phyloP scores from a whole-genome alignment of 2,113 vertebrate genomes.

The Columba janthina region DNA sequence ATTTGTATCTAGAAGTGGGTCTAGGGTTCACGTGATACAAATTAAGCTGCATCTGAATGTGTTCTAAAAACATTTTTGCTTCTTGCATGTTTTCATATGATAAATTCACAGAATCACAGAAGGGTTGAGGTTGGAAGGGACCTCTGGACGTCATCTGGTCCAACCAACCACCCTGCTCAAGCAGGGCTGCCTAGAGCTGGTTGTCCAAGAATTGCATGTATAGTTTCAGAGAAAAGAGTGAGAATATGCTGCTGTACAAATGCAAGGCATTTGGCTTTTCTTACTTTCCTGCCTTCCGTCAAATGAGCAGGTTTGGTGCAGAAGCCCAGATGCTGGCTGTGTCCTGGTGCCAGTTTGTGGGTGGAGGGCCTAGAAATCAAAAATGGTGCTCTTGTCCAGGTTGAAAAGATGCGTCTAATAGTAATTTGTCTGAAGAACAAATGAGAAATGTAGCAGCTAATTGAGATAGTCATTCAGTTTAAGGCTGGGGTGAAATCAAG shows the following conservation, averaged over 20 bases:
- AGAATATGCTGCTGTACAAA: background rate
- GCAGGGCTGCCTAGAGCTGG: background rate
- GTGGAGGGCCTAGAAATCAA: background rate
- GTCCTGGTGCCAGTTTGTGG: background rate
- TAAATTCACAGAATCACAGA: background rate
- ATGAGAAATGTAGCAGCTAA: background rate
- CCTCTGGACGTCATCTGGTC: background rate
- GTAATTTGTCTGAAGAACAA: background rate
- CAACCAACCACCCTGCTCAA: background rate
- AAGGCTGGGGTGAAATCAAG: background rate
- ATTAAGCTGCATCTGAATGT: background rate
- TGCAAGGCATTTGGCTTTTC: background rate
- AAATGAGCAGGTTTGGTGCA: background rate
- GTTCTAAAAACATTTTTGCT: background rate
- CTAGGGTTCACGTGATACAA: rapidly evolving
- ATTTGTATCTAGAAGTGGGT: background rate
- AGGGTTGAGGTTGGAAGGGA: background rate
- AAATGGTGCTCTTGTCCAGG: background rate
- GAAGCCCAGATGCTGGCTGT: background rate
- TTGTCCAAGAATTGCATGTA: background rate
- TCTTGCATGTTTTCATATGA: background rate
- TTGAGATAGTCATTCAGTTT: background rate
- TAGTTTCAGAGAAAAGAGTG: background rate
- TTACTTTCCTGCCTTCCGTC: background rate
- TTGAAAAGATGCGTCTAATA: background rate